A percentile compares a stretch with the other conserved stretches of the same genome.
Conservation (phyloP, 2,113 vertebrate genomes). For the Entelurus aequoreus region DNA sequence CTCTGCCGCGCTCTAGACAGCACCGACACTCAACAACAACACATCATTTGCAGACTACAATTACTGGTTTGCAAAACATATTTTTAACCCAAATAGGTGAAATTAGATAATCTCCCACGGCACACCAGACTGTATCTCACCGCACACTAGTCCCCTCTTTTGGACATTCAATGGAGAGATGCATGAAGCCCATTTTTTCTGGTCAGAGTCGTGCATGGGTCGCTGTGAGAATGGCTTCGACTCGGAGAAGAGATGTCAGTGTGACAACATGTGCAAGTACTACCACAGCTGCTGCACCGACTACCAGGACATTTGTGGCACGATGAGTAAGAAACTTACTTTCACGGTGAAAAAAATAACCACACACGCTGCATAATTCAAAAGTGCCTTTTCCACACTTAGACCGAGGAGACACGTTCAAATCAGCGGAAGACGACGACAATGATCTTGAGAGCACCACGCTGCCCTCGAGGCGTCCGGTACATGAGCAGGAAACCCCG, state of each 20-base stretch:
- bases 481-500: neutral
- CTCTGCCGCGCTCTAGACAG: too few relatives aligned
- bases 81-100: too few relatives aligned
- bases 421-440: conserved; percentile 83
- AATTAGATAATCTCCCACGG: too few relatives aligned
- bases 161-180: neutral
- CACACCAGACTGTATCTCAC: too few relatives aligned
- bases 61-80: too few relatives aligned
- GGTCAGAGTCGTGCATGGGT: conserved; percentile 81
- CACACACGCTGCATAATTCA: neutral
- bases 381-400: conserved; percentile 22
- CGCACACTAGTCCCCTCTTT: too few relatives aligned
- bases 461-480: neutral
- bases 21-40: too few relatives aligned
- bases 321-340: conserved; percentile 70
- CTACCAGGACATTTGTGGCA: conserved; percentile 71
- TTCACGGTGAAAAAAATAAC: neutral
- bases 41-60: too few relatives aligned
- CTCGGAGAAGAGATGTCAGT: conserved; percentile 77
- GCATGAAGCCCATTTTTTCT: conserved; percentile 1
- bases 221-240: conserved; percentile 83
- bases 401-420: conserved; percentile 88
- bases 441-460: conserved; percentile 50
- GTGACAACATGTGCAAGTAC: conserved; percentile 87
- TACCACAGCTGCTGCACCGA: conserved; percentile 92